These are phyloP conservation scores for Grapholita molesta DNA, from an alignment of 1,140 invertebrate species.

Conservation along the genomic window DNA sequence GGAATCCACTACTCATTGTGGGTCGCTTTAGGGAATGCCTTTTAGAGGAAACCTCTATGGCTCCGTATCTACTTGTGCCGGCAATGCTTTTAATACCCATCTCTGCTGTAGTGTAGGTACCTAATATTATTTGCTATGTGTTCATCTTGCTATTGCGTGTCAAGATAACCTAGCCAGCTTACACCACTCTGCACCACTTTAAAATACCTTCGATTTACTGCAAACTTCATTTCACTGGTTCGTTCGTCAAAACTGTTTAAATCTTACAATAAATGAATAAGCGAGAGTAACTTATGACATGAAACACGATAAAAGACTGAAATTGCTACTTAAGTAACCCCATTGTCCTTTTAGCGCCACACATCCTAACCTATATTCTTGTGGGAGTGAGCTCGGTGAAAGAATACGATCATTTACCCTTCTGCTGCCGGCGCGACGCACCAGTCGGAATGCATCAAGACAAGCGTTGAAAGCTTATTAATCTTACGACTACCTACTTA, in stretches of 20 bases:
- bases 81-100: no score
- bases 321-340: no score
- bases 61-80: no score
- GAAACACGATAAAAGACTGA: not conserved
- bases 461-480: conserved; percentile 68
- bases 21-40: no score
- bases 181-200: conserved; percentile 8
- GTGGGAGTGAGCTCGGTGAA: conserved; percentile 13
- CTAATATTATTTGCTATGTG: conserved; percentile 34
- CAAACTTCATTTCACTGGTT: no score
- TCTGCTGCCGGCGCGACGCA: conserved; percentile 41
- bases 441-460: conserved; percentile 73
- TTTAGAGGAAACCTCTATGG: no score
- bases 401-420: not conserved
- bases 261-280: no score
- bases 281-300: no score
- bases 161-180: conserved; percentile 52
- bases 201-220: conserved; percentile 7
- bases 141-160: conserved; percentile 45
- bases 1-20: no score
- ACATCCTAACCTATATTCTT: not conserved
- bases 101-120: no score
- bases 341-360: no score
- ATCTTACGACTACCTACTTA: conserved; percentile 61
- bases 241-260: no score